Base-by-base conservation (phyloP, 2,888 invertebrate genomes). In the Poecilobothrus nobilitatus region DNA sequence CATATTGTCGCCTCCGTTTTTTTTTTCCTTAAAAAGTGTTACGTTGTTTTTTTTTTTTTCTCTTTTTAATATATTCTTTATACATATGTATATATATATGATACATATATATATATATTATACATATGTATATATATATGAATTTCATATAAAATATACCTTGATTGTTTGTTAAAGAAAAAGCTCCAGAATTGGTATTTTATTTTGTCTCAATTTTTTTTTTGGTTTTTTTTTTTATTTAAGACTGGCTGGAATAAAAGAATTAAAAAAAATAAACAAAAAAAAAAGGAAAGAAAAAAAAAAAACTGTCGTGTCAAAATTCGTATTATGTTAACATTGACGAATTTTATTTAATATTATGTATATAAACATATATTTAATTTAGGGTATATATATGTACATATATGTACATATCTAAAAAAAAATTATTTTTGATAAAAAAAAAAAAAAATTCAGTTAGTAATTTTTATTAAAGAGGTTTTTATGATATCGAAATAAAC, bases 1-100 rank as follows among this genome's bases (percentile, higher is more conserved):
- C 74, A 74, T 73, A 73, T 73, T 74, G 74, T 74, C 74, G 74
- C 74, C 74, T 74, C 74, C 70, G 74, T 74, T 74, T 71, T 27
- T 27, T 27, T 71, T 68, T 73, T 73, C 22, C 63, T 22, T 63
- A 63, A 63, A 22, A 22, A 22, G 21, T 63, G 63, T 22, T 63
- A 22, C 22, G 63, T 63, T 63, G 10, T 63, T 21, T 20, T 63
- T 63, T 63, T 63, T 63, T 22, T 22, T 21, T 22, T 63, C 8
- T 15, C 20, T 22, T 63, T 63, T 63, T 20, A 7, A 18, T 18
- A 18, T 53, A n/a, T 53, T 53, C 18, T 18, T 41, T 53, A 15
- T 53, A 53, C 18, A 18, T 15, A 53, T 18, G 53, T 53, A 15
- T 18, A 9, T 53, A 53, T 18, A 53, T 9, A 53, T 53, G 18